These are phyloP conservation scores for Amitus sp. DNA, from an alignment of 2,888 invertebrate genomes.

Conservation along the genomic window DNA sequence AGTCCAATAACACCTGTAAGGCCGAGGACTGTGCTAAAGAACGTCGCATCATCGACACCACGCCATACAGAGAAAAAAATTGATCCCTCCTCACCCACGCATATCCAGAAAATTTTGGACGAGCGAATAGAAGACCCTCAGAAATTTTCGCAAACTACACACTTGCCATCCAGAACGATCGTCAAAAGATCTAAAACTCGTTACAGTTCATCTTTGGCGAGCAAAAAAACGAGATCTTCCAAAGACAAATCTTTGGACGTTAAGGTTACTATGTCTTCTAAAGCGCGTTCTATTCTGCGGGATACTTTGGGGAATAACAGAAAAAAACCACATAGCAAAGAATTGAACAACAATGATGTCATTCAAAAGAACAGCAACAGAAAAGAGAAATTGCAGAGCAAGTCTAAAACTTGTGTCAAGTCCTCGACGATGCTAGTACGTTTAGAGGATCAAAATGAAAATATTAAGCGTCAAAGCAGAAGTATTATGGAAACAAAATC, in stretches of 20 bases:
- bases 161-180: slow-evolving; percentile 56
- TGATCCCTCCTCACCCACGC: slow-evolving; percentile 69
- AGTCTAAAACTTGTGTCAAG: slow-evolving; percentile 50
- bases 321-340: slow-evolving; percentile 43
- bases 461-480: slow-evolving; percentile 34
- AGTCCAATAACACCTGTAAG: too few relatives aligned
- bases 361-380: slow-evolving; percentile 37
- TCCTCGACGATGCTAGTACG: slow-evolving; percentile 44
- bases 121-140: slow-evolving; percentile 45
- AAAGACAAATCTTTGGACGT: slow-evolving; percentile 66
- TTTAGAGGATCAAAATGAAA: slow-evolving; percentile 36
- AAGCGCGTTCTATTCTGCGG: slow-evolving; percentile 58
- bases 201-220: slow-evolving; percentile 57
- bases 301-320: slow-evolving; percentile 56
- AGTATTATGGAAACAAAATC: slow-evolving; percentile 43
- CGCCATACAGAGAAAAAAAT: slow-evolving; percentile 48
- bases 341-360: neutral
- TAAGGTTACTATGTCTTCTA: slow-evolving; percentile 63
- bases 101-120: slow-evolving; percentile 57
- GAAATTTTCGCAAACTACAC: slow-evolving; percentile 36
- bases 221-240: slow-evolving; percentile 46
- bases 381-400: slow-evolving; percentile 57
- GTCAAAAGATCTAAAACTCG: slow-evolving; percentile 64
- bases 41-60: too few relatives aligned
- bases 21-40: too few relatives aligned